Evolutionary conservation across 2,797 vertebrate species (phyloP).

Genomic region (Leuciscus waleckii): DNA sequence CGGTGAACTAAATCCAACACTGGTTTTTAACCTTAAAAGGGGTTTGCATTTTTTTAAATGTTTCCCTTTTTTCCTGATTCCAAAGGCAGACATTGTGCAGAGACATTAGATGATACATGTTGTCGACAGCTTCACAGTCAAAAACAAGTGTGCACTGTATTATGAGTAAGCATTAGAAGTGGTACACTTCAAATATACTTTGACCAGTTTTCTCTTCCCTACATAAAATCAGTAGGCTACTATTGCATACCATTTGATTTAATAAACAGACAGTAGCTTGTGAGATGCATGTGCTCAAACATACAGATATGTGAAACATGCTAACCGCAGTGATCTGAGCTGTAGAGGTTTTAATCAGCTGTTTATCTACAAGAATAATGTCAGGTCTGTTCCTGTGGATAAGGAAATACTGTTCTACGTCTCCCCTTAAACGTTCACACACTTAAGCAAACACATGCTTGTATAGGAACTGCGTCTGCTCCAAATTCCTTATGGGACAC

Average conservation of each 20-base stretch:
- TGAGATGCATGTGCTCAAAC: constrained; percentile 26
- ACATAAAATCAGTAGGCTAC: not conserved
- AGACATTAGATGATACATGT: not conserved
- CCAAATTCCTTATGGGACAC: constrained; percentile 38
- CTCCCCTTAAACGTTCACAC: constrained; percentile 58
- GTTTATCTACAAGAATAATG: constrained; percentile 62
- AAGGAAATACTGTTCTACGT: constrained; percentile 67
- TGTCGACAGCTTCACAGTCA: not conserved
- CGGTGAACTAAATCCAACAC: constrained; percentile 7
- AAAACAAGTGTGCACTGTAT: not conserved
- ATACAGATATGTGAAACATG: constrained; percentile 53
- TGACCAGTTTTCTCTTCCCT: not conserved
- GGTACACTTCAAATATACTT: not conserved
- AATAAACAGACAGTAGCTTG: constrained; percentile 35
- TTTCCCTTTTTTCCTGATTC: not conserved
- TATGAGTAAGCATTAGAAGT: not conserved
- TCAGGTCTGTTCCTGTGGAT: constrained; percentile 63
- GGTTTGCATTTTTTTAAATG: not conserved
- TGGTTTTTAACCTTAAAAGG: constrained; percentile 34
- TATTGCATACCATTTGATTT: not conserved
- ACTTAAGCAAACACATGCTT: constrained; percentile 46
- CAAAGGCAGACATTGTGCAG: not conserved
- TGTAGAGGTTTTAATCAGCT: constrained; percentile 66
- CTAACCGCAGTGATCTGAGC: constrained; percentile 56
- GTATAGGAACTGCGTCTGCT: constrained; percentile 33